phyloP scores from a whole-genome alignment of 2,888 invertebrate genomes.

The Hydraecia micacea region DNA sequence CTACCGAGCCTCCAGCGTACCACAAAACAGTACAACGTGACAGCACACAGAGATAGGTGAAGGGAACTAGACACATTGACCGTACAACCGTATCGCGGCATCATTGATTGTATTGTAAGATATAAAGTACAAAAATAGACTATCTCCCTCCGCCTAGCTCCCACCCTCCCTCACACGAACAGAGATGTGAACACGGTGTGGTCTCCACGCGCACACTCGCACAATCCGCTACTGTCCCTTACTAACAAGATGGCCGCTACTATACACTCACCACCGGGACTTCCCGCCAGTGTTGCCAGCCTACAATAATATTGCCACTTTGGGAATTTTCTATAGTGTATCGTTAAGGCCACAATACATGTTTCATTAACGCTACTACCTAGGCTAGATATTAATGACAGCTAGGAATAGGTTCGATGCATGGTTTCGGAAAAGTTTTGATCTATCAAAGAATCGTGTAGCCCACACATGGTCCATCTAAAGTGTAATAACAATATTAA shows the following conservation, averaged over 20 bases:
- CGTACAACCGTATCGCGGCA: conserved; percentile 17
- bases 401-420: conserved; percentile 84
- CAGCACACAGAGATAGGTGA: conserved; percentile 70
- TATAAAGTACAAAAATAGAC: conserved; percentile 18
- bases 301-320: conserved; percentile 43
- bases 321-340: conserved; percentile 73
- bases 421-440: conserved; percentile 78
- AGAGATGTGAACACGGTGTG: conserved; percentile 85
- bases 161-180: conserved; percentile 66
- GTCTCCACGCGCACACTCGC: conserved; percentile 89
- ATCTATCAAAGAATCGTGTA: conserved; percentile 63
- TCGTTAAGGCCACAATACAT: conserved; percentile 81
- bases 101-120: conserved; percentile 20
- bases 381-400: conserved; percentile 85
- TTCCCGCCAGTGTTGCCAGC: conserved; percentile 62
- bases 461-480: conserved; percentile 74
- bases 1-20: conserved; percentile 57
- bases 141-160: conserved; percentile 71
- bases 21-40: conserved; percentile 59
- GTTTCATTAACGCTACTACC: conserved; percentile 86
- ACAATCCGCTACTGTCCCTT: conserved; percentile 86
- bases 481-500: conserved; percentile 84
- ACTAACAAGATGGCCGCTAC: conserved; percentile 86
- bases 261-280: conserved; percentile 73
- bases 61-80: conserved; percentile 64